These are phyloP conservation scores for Xestia rhomboidea DNA, from an alignment of 2,888 invertebrate species.

Conservation along the genomic window DNA sequence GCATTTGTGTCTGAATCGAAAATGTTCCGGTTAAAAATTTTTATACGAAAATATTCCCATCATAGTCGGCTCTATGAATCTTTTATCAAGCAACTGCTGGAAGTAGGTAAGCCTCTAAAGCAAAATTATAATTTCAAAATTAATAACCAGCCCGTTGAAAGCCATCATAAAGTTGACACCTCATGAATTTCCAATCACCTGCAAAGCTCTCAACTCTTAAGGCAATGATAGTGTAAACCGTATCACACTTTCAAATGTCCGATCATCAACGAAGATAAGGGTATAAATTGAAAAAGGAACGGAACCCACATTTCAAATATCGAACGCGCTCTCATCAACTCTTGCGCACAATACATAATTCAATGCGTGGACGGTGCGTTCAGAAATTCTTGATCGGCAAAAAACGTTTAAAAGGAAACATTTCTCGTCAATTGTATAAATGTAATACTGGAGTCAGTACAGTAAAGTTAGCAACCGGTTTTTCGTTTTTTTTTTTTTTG, in stretches of 20 bases:
- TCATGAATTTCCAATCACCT: slow-evolving; percentile 26
- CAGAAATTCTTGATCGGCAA: slow-evolving; percentile 68
- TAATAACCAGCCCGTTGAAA: slow-evolving; percentile 7
- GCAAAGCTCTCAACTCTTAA: not conserved
- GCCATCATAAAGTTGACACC: slow-evolving; percentile 6
- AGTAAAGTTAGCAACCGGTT: slow-evolving; percentile 43
- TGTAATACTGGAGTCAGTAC: slow-evolving; percentile 61
- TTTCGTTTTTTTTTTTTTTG: slow-evolving; percentile 25
- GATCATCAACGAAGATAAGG: slow-evolving; percentile 44
- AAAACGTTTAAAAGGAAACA: slow-evolving; percentile 62
- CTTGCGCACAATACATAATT: slow-evolving; percentile 68
- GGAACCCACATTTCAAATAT: slow-evolving; percentile 62
- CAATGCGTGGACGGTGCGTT: slow-evolving; percentile 61
- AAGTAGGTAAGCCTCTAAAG: not conserved
- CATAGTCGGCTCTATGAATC: not conserved
- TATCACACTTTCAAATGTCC: slow-evolving; percentile 54
- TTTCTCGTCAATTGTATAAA: slow-evolving; percentile 68
- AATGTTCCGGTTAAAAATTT: too few species aligned
- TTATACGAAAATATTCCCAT: not conserved
- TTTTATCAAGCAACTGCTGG: not conserved
- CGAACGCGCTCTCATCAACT: slow-evolving; percentile 58
- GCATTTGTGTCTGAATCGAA: too few species aligned
- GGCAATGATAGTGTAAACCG: slow-evolving; percentile 14
- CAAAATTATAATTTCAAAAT: slow-evolving; percentile 20
- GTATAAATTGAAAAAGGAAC: slow-evolving; percentile 47